Evolutionary conservation across 1,140 invertebrate species (phyloP), one percentile per base, ranked within the genome.

Genomic region (Aethina tumida): DNA sequence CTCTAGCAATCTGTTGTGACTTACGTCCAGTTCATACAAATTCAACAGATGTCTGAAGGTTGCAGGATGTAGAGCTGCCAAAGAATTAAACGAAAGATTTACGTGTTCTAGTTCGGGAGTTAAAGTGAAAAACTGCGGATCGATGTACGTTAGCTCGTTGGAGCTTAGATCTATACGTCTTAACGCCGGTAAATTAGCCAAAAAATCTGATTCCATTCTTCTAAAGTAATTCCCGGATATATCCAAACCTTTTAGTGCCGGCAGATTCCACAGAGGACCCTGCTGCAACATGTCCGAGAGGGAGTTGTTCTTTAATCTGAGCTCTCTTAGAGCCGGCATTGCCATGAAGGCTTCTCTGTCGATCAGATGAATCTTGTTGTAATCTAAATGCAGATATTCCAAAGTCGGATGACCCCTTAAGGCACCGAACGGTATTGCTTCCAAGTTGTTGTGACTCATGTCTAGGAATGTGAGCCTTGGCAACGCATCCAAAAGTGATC

Each of bases 301-400:
- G 4, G 80, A 84, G 57, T 89, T 89, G 50, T 89, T 86, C 29
- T 73, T 73, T 33, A 90, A 64, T 46, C 83, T 68, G 12, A 92
- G 64, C 59, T 90, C 85, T 31, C 82, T 66, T 9, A 92, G 59
- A 0, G 81, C 81, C 1, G 86, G 85, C 77, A 90, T 84, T 9
- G 77, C 77, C 40, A 74, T 70, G 55, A 91, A 80, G 2, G 82
- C 79, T 49, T 85, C 79, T 19, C 74, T 64, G 50, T 84, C 77
- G 13, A 92, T 73, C 17, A 75, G 71, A 25, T 70, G 70, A 10
- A 92, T 65, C 39, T 69, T 70, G 51, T 92, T 92, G 54, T 81
- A 74, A 54, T 89, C 79, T 25, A 92, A 66, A 63, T 86, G 80
- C 5, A 91, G 63, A 41, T 81, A 68, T 60, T 91, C 84, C 29